A percentile compares a stretch with the other conserved stretches of the same genome.
phyloP scores from a whole-genome alignment of 2,888 invertebrate genomes.

The Melipona bicolor region DNA sequence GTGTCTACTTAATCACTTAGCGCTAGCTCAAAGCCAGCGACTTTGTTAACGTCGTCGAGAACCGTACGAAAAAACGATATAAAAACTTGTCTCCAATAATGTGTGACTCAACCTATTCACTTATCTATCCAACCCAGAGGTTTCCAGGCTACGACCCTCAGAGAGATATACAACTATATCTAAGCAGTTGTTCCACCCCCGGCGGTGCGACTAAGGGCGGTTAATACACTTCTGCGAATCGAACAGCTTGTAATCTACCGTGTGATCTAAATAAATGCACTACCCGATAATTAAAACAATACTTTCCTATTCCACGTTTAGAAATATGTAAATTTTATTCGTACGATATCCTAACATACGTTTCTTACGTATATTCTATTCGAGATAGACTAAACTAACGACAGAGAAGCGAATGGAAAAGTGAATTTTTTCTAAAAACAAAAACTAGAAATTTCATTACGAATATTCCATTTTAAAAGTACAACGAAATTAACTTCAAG shows the following conservation, averaged over 20 bases:
- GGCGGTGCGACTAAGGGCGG: slow-evolving; percentile 38
- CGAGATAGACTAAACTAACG: too few species aligned
- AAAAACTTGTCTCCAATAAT: slow-evolving; percentile 66
- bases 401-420: too few species aligned
- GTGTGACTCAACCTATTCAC: slow-evolving; percentile 68
- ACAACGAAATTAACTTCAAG: neutral
- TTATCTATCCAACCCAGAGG: slow-evolving; percentile 70
- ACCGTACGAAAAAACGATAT: slow-evolving; percentile 58
- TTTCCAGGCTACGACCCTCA: slow-evolving; percentile 66
- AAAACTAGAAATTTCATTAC: too few species aligned
- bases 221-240: slow-evolving; percentile 55
- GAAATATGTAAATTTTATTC: too few species aligned
- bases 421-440: too few species aligned
- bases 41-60: slow-evolving; percentile 27
- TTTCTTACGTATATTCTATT: too few species aligned
- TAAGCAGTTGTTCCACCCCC: slow-evolving; percentile 57
- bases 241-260: slow-evolving; percentile 51
- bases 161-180: slow-evolving; percentile 44
- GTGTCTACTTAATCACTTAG: slow-evolving; percentile 41
- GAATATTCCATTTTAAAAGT: too few species aligned
- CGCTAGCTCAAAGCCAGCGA: slow-evolving; percentile 24
- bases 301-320: neutral
- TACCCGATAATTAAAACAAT: neutral
- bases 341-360: too few species aligned
- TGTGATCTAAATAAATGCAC: slow-evolving; percentile 15